Conservation (phyloP, 2,888 invertebrate species). For the Polyommatus iphigenia region DNA sequence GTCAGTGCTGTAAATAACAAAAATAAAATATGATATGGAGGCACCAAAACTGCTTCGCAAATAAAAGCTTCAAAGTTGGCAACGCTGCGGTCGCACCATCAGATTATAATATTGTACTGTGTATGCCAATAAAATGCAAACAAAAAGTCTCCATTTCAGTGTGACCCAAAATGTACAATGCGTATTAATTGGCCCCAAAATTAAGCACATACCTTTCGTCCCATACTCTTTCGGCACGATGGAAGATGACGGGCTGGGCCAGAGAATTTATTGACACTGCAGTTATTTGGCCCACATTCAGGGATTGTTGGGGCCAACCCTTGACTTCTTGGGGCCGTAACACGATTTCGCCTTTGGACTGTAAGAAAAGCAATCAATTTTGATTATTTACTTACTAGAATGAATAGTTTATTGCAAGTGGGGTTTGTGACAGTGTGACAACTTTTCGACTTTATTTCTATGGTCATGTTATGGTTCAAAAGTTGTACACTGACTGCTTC, state of each 20-base stretch:
- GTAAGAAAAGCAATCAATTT: constrained; percentile 16
- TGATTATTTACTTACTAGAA: not conserved
- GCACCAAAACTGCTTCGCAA: too few species aligned
- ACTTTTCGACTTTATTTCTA: too few species aligned
- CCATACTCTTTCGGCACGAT: constrained; percentile 90
- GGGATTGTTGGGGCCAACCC: constrained; percentile 81
- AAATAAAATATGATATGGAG: not conserved
- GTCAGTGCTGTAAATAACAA: not conserved
- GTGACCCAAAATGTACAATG: not conserved
- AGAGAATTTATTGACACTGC: constrained; percentile 90
- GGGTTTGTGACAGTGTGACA: too few species aligned
- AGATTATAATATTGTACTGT: not conserved
- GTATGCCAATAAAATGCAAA: not conserved
- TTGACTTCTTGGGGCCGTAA: constrained; percentile 83
- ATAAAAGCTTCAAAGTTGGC: too few species aligned
- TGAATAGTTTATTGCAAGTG: too few species aligned
- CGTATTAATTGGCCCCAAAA: not conserved
- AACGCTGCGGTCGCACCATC: too few species aligned
- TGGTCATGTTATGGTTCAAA: too few species aligned
- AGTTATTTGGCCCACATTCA: constrained; percentile 90
- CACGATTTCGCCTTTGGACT: constrained; percentile 75
- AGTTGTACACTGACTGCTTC: not conserved
- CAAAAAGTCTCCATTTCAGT: not conserved
- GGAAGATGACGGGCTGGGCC: constrained; percentile 91
- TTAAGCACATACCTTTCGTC: constrained; percentile 80